Conservation (phyloP, 2,797 vertebrate genomes). For the Denticeps clupeoides region DNA sequence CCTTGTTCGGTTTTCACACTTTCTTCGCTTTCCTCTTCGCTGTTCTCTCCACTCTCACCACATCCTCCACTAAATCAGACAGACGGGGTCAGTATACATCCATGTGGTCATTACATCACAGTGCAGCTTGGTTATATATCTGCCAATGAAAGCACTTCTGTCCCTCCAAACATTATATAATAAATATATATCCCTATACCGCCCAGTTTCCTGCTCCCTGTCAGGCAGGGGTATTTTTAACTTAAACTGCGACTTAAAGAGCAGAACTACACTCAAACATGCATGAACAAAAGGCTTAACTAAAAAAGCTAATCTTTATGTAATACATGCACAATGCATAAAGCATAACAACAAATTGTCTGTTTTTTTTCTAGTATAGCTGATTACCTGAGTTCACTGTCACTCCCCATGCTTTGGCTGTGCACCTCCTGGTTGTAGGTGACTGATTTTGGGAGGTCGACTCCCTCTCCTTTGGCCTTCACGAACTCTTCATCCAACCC, state of each 20-base stretch:
- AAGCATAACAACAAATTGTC: too few species aligned
- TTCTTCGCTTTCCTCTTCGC: slow-evolving; percentile 56
- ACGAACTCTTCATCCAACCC: slow-evolving; percentile 80
- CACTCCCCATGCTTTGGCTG: slow-evolving; percentile 28
- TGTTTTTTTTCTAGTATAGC: too few species aligned
- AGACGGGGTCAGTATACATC: slow-evolving; percentile 49
- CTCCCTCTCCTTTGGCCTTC: slow-evolving; percentile 54
- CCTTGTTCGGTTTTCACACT: slow-evolving; percentile 52
- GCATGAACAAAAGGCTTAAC: too few species aligned
- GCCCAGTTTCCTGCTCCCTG: slow-evolving; percentile 42
- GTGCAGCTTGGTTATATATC: slow-evolving; percentile 47
- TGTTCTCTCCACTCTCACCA: slow-evolving; percentile 48
- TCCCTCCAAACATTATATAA: slow-evolving; percentile 50
- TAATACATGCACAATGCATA: too few species aligned
- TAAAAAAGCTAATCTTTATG: too few species aligned
- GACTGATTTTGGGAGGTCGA: slow-evolving; percentile 16
- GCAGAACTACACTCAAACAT: slow-evolving; percentile 4
- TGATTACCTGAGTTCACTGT: slow-evolving; percentile 54
- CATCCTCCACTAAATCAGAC: slow-evolving; percentile 58
- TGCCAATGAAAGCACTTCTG: slow-evolving; percentile 34
- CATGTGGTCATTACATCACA: slow-evolving; percentile 51
- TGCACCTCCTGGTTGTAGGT: too few species aligned
- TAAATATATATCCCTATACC: slow-evolving; percentile 39
- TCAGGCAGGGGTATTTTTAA: slow-evolving; percentile 43
- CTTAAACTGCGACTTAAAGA: slow-evolving; percentile 27